Base-by-base conservation (phyloP, 2,888 invertebrate genomes). In the Drosophila siamana region DNA sequence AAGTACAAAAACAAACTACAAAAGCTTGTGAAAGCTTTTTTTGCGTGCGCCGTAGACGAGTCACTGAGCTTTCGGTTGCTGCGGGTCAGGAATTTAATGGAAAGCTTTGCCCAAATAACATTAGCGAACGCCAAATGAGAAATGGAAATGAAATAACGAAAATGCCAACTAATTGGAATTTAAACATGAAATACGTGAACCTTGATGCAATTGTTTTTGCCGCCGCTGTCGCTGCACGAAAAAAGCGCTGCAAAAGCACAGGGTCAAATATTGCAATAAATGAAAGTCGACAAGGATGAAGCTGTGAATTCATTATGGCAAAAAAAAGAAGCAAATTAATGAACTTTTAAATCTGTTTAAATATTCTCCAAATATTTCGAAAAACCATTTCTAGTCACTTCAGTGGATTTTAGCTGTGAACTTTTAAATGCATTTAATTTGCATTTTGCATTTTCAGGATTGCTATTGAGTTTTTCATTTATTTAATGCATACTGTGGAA, bases 41-140 rank as follows among this genome's bases (percentile, higher is more conserved):
- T 4, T 1, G 0, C 1, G 3, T 22, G 30, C n/a, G 19, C 2
- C 13, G 5, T 24, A 1, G 8, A 13, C 4, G n/a, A 7, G 38
- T 2, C 59, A 67, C 30, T 54, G 24, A 3, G 33, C 41, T 54
- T 44, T 33, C n/a, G 11, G 47, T 38, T 69, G 52, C 24, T 22
- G 38, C n/a, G 7, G 51, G 51, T 68, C 59, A 59, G 67, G 40
- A 41, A 48, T 28, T 36, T 1, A 30, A 22, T 15, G 30, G 0
- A 41, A 22, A 66, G 55, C 65, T 28, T 26, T 4, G 11, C n/a
- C 52, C 52, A 52, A 55, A 44, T 24, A 33, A 0, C 33, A 55
- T 24, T 55, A 55, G 22, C 33, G 16, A 24, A 26, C 11, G 30
- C 5, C 19, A 43, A 43, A 43, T 54, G 19, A 43, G 22, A 33